phyloP scores from a whole-genome alignment of 2,797 vertebrate genomes.

The Ceryle rudis region DNA sequence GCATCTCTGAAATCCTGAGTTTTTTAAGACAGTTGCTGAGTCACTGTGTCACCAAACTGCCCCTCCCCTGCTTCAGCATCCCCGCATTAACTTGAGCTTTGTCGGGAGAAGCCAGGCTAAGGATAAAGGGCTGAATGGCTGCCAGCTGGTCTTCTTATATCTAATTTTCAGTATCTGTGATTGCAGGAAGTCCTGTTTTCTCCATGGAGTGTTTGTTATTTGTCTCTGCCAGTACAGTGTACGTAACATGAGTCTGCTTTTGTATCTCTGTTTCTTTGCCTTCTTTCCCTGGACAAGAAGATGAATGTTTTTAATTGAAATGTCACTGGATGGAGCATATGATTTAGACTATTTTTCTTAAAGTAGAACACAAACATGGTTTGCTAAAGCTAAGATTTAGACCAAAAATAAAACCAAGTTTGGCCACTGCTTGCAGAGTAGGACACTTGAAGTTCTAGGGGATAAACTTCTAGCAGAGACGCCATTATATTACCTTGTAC shows the following conservation, averaged over 20 bases:
- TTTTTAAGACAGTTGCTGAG: background rate
- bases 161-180: background rate
- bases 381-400: slow-evolving; percentile 19
- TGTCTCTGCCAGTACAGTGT: background rate
- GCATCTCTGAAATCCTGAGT: background rate
- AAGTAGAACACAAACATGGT: background rate
- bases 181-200: background rate
- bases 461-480: background rate
- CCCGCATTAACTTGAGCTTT: background rate
- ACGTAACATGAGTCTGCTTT: background rate
- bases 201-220: background rate
- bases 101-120: background rate
- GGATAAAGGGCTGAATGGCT: background rate
- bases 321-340: background rate
- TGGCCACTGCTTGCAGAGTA: background rate
- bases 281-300: slow-evolving; percentile 14
- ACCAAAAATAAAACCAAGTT: slow-evolving; percentile 9
- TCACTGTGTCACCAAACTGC: background rate
- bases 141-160: background rate
- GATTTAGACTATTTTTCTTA: slow-evolving; percentile 14
- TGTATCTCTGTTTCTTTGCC: background rate
- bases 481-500: background rate
- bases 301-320: background rate
- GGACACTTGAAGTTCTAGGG: background rate
- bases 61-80: background rate